A percentile compares a stretch with the other conserved stretches of the same genome.
phyloP scores from a whole-genome alignment of 2,113 vertebrate species.

The Toxostoma redivivum region DNA sequence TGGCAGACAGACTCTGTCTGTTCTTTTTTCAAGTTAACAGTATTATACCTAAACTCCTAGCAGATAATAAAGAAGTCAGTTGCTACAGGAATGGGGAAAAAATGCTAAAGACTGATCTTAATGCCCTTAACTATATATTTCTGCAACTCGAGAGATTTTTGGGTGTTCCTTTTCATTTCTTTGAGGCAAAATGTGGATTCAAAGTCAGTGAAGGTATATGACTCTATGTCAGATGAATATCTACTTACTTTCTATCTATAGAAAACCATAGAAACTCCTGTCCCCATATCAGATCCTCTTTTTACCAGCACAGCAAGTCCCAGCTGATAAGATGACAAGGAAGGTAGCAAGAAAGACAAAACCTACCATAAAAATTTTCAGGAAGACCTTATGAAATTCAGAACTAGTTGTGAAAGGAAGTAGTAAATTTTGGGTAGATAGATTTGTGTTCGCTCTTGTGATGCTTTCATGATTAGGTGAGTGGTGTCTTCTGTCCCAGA shows the following conservation, averaged over 20 bases:
- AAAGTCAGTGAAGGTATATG: neutral
- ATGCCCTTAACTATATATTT: neutral
- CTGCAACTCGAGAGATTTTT: neutral
- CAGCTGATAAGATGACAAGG: neutral
- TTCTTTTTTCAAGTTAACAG: neutral
- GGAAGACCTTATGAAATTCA: neutral
- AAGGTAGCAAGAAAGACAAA: neutral
- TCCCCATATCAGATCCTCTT: neutral
- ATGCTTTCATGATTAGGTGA: neutral
- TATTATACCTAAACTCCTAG: neutral
- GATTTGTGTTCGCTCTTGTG: neutral
- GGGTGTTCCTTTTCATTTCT: neutral
- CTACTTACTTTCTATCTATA: neutral
- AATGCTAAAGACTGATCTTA: neutral
- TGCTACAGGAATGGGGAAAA: neutral
- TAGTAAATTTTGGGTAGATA: neutral
- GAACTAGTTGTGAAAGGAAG: neutral
- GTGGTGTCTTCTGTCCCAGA: neutral
- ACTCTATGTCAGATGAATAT: neutral
- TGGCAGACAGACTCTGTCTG: neutral
- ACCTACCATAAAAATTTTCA: neutral
- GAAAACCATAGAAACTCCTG: neutral
- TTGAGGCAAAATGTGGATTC: neutral
- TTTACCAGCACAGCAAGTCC: neutral
- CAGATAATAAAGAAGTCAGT: neutral